Evolutionary conservation across 2,888 invertebrate species (phyloP).

Genomic region (Camptogramma bilineatum): DNA sequence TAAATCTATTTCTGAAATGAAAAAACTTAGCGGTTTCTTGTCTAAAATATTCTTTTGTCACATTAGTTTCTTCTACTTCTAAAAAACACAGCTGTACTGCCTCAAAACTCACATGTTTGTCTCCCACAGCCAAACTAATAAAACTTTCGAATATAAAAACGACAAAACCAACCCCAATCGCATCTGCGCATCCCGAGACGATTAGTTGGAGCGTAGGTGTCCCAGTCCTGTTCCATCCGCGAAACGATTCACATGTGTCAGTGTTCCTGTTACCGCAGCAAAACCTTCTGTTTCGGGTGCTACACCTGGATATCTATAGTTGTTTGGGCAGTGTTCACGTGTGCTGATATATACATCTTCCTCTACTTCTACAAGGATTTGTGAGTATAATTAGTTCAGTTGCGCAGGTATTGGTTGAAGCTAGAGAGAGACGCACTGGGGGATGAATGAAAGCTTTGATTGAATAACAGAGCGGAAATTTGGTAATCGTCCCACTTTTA

Average conservation of each 20-base stretch:
- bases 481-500: neutral
- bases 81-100: neutral
- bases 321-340: conserved; percentile 7
- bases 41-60: too few relatives aligned
- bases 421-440: neutral
- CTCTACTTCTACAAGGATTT: conserved; percentile 13
- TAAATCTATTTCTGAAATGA: too few relatives aligned
- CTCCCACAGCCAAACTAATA: neutral
- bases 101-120: neutral
- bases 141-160: conserved; percentile 18
- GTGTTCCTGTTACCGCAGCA: conserved; percentile 20
- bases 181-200: conserved; percentile 16
- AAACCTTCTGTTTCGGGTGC: conserved; percentile 44
- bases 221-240: conserved; percentile 47
- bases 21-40: too few relatives aligned
- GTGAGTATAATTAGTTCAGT: conserved; percentile 19
- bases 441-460: neutral
- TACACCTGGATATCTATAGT: conserved; percentile 29
- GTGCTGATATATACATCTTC: conserved; percentile 5
- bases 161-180: conserved; percentile 5
- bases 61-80: neutral
- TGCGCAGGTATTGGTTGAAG: neutral
- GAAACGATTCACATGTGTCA: conserved; percentile 38
- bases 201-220: neutral
- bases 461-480: neutral